These are phyloP conservation scores for Aspidoscelis tigris DNA, from an alignment of 2,113 vertebrate species.

Conservation along the genomic window DNA sequence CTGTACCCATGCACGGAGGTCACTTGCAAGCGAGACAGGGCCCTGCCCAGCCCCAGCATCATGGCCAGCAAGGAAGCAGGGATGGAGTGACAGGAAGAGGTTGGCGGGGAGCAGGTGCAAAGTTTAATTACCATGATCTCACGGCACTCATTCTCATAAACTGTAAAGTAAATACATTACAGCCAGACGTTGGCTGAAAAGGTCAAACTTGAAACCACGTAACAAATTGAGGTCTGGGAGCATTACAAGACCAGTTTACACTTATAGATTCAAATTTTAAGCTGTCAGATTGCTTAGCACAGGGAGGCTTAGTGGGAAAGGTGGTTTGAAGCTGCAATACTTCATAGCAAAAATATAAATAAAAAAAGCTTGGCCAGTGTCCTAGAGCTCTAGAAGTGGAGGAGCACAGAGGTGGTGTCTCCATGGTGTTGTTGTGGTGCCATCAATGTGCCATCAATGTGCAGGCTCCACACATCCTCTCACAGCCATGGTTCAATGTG, in stretches of 20 bases:
- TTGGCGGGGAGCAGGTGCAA: neutral
- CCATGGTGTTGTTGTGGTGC: no score
- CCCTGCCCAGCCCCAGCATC: no score
- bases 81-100: neutral
- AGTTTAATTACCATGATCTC: conserved; percentile 24
- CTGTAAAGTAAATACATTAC: conserved; percentile 3
- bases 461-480: no score
- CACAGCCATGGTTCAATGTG: no score
- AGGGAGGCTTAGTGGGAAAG: neutral
- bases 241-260: conserved; percentile 4
- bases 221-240: conserved; percentile 5
- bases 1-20: no score
- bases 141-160: neutral
- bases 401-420: no score
- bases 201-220: neutral
- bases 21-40: no score
- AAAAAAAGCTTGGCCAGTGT: neutral
- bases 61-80: no score
- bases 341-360: neutral
- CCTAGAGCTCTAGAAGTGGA: neutral
- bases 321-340: neutral
- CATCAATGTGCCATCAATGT: no score
- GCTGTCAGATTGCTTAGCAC: conserved; percentile 4
- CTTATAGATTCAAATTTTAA: conserved; percentile 11
- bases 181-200: conserved; percentile 1